Base-by-base conservation (phyloP, 2,888 invertebrate genomes). In the Eupeodes luniger region DNA sequence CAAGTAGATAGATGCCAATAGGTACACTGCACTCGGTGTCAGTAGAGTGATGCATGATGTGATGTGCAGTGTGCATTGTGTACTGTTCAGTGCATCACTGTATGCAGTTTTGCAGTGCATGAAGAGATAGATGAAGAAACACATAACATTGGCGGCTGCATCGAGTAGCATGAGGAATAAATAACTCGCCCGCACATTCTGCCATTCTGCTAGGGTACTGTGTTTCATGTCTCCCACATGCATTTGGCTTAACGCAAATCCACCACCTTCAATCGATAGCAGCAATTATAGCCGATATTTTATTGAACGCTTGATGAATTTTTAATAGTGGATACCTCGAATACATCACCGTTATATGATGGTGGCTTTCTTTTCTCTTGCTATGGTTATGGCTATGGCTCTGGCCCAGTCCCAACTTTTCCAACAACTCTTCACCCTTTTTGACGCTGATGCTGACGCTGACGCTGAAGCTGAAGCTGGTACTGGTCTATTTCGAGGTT, bases 271-370 rank as follows among this genome's bases (percentile, higher is more conserved):
- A 90, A 90, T 90, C 90, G 90, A 90, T 90, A 90, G 90, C 90
- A 90, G 90, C 90, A 90, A 90, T 90, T 90, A 90, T 90, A 89
- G 88, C 86, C 89, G 90, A 90, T 90, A 90, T 90, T 90, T 90
- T 90, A 90, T 90, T 90, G 89, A 90, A 90, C 90, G 90, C 89
- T 83, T 89, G 90, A 90, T 90, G 90, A 90, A 90, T 90, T 90
- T 90, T 90, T 90, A 90, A 90, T 89, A 90, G 89, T 81, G 87
- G 90, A 85, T 86, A 85, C 87, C 81, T 82, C 82, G 90, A 78
- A 83, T 85, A 78, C 79, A 86, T 81, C 86, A 83, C 74, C 82
- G 81, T 83, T 57, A 47, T 85, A 81, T 88, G 81, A 82, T 89
- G 82, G 85, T 85, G 79, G 81, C 81, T 89, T 40, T 85, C 85